Conservation (phyloP, 2,797 vertebrate species). For the Bovichtus variegatus region DNA sequence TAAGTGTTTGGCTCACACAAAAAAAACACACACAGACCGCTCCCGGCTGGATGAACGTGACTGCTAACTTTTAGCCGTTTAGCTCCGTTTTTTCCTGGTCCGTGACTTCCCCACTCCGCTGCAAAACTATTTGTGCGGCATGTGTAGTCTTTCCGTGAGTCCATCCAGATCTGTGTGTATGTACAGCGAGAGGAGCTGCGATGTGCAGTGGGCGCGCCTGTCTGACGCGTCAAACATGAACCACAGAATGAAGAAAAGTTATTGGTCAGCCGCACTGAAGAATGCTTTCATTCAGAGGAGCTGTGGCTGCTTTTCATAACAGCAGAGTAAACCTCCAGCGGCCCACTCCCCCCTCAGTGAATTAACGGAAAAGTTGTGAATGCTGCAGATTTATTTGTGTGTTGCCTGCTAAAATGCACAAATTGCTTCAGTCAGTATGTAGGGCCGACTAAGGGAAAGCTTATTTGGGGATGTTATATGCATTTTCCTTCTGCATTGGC, state of each 20-base stretch:
- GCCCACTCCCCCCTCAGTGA: neutral
- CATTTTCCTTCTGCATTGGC: slow-evolving; percentile 14
- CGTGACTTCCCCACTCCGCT: slow-evolving; percentile 5
- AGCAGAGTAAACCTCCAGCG: slow-evolving; percentile 5
- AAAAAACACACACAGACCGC: neutral
- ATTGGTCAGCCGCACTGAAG: slow-evolving; percentile 66
- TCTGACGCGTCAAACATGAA: slow-evolving; percentile 66
- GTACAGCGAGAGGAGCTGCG: slow-evolving; percentile 9
- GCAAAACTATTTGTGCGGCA: slow-evolving; percentile 5
- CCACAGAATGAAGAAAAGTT: slow-evolving; percentile 51
- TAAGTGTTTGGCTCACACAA: neutral
- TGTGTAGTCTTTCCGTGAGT: slow-evolving; percentile 51
- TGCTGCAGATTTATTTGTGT: neutral
- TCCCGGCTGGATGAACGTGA: neutral
- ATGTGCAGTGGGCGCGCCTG: slow-evolving; percentile 66
- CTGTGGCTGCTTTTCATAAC: slow-evolving; percentile 47
- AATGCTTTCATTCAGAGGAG: slow-evolving; percentile 69
- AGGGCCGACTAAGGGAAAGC: neutral
- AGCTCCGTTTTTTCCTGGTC: slow-evolving; percentile 7
- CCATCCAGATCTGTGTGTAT: slow-evolving; percentile 37
- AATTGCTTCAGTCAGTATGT: neutral
- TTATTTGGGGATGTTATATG: neutral
- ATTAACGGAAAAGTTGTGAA: slow-evolving; percentile 14
- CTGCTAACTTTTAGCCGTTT: slow-evolving; percentile 7
- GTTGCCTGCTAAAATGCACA: neutral